Evolutionary conservation across 2,113 vertebrate genomes (phyloP).

Genomic region (Orthochromis indermauri): DNA sequence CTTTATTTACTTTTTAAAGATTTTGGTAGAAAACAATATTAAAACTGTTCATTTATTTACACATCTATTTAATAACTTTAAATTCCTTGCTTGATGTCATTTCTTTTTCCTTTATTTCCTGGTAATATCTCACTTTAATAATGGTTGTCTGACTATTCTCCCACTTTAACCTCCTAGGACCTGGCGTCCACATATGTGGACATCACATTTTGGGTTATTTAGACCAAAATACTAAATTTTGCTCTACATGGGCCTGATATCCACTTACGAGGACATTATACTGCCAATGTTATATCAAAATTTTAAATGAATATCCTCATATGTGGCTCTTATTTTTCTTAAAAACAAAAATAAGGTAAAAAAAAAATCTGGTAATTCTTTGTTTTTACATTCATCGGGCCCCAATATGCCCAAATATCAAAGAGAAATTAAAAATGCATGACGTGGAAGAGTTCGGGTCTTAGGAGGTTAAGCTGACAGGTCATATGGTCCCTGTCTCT

Average conservation of each 20-base stretch:
- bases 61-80: not conserved
- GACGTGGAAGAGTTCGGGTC: not conserved
- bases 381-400: not conserved
- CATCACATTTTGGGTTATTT: not conserved
- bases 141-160: not conserved
- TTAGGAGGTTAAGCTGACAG: not conserved
- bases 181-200: not conserved
- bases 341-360: not conserved
- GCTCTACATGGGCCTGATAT: not conserved
- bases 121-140: not conserved
- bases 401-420: not conserved
- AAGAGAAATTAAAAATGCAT: not conserved
- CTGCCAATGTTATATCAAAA: not conserved
- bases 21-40: not conserved
- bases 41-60: not conserved
- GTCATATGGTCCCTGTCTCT: not conserved
- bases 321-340: not conserved
- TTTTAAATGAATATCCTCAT: not conserved
- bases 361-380: not conserved
- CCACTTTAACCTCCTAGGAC: not conserved
- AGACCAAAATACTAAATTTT: not conserved
- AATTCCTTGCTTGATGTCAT: not conserved
- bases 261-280: not conserved
- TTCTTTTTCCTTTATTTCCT: not conserved
- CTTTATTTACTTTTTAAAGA: not conserved